Percentiles rank a stretch among this genome's conserved stretches.
phyloP scores from a whole-genome alignment of 37 sponge, comb jelly and placozoan genomes.

The Ianthella basta region DNA sequence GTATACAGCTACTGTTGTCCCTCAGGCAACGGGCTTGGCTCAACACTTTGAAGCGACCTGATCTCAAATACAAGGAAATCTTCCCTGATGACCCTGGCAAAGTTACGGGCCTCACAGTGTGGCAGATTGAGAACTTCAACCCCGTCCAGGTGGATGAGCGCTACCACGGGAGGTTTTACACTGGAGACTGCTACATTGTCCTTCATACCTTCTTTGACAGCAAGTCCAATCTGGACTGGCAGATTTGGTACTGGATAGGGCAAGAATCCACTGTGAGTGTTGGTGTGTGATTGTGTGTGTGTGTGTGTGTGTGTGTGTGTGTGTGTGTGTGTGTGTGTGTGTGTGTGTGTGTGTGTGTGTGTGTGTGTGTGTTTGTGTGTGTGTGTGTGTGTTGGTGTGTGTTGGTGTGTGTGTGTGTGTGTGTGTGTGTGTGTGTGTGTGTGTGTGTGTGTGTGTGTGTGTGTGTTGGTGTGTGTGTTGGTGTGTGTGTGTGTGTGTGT shows the following conservation, averaged over 20 bases:
- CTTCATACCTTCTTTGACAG: constrained; percentile 69
- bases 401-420: too few species aligned
- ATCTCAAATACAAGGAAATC: constrained; percentile 85
- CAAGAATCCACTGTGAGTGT: constrained; percentile 72
- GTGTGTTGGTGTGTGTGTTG: not conserved
- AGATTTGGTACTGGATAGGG: constrained; percentile 98
- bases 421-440: too few species aligned
- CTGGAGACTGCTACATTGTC: constrained; percentile 88
- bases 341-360: not conserved
- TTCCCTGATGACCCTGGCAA: constrained; percentile 82
- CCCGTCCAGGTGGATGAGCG: constrained; percentile 88
- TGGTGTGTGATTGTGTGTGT: constrained; percentile 4
- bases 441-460: not conserved
- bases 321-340: not conserved
- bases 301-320: constrained; percentile 12
- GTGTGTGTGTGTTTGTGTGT: not conserved
- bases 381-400: too few species aligned
- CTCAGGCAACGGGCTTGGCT: constrained; percentile 10
- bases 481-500: not conserved
- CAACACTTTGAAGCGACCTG: constrained; percentile 74
- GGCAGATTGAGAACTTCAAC: constrained; percentile 96
- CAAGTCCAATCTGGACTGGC: constrained; percentile 76
- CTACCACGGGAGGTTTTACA: constrained; percentile 82
- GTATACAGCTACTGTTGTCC: not conserved
- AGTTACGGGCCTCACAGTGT: constrained; percentile 80